Evolutionary conservation across 2,113 vertebrate species (phyloP), one percentile per base, ranked within the genome.

Genomic region (Rhabdornis inornatus): DNA sequence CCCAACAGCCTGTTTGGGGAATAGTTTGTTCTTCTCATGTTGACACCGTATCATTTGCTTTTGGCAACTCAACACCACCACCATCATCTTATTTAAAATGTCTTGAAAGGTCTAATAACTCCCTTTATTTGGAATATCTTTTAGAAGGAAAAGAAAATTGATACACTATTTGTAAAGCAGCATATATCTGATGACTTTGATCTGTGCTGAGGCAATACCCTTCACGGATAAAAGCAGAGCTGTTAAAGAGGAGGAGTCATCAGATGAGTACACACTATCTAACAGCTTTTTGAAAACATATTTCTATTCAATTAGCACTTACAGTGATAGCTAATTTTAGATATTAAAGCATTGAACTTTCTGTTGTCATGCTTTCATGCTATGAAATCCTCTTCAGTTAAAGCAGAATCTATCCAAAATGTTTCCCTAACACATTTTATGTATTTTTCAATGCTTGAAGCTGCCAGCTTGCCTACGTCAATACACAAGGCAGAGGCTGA

Each of bases 1-100:
- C 78, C 83, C 92, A 77, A 60, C 76, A 72, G 82, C 66, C 59
- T 63, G 65, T 55, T 80, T 18, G 71, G 82, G 76, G 70, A 95
- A 90, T 68, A 77, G 68, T 78, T 90, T 92, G 76, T 89, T 96
- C 87, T 93, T 53, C 94, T 91, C 86, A 95, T 56, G 85, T 23
- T 97, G 94, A 92, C 81, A 65, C 89, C 90, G 21, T 70, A 92
- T 81, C 39, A 44, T 96, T 97, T 96, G 74, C 11, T 97, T 92
- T 78, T 71, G 79, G 95, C 90, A 94, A 49, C 79, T 95, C 92
- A 63, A 64, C 77, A 72, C 57, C 76, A 79, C 31, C 17, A 11
- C 60, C 95, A 92, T 89, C 50, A 93, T 90, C 64, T 91, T 86
- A 94, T 64, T 91, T 56, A 66, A 94, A 92, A 86, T 82, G 63